Evolutionary conservation across 2,113 vertebrate genomes (phyloP), one percentile per base, ranked within the genome.

Genomic region (Oryzias curvinotus): DNA sequence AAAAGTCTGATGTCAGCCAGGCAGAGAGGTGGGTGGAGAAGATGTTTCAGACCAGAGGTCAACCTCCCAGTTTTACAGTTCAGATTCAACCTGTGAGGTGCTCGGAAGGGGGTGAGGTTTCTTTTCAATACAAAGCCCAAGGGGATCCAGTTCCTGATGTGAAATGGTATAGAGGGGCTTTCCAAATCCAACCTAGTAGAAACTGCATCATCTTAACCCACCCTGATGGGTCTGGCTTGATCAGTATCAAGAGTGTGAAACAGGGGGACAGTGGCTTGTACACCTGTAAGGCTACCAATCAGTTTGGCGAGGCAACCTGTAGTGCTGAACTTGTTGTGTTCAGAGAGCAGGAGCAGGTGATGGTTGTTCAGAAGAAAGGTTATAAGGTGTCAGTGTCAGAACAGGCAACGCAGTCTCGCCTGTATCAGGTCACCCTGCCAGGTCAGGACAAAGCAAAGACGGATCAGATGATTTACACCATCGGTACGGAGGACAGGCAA

Each of bases 181-280:
- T 83, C 51, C 90, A 87, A 69, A 88, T 97, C 68, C 89, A 86
- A 62, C 82, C 93, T 0, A 88, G 78, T 30, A 81, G 68, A 0
- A 88, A 69, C 43, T 91, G 30, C 25, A 87, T 90, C 18, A 53
- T 95, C 43, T 80, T 77, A 68, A 82, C 91, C 46, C 90, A 89
- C n/a, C 66, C 89, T 1, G 93, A 94, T 1, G 93, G 95, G 21
- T 95, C 92, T 0, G 96, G 96, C 6, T 91, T 78, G 1, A 86
- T 98, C 48, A 92, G 67, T 0, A 65, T 96, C 43, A 85, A 80
- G 46, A 83, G 82, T 1, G 88, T 93, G 26, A 73, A 83, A 76
- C 79, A 86, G 41, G 85, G 92, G 21, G 95, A 97, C 18, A 73
- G 90, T 2, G 96, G 94, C 6, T 69, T 94, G 53, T 96, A 96